Evolutionary conservation across 2,797 vertebrate species (phyloP).

Genomic region (Microctenopoma steveboyesi): DNA sequence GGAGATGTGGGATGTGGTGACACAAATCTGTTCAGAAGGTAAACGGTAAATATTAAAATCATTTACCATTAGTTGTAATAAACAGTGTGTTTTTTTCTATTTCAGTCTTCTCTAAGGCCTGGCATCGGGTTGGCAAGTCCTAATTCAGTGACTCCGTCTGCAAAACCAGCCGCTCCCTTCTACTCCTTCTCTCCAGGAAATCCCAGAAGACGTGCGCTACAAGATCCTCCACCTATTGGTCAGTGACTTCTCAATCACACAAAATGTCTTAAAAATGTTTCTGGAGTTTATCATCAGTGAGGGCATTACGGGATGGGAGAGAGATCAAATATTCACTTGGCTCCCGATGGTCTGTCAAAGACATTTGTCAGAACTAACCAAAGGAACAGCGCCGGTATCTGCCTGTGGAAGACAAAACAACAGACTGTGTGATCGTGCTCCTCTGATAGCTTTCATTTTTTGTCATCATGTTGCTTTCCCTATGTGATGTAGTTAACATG

Average conservation of each 20-base stretch:
- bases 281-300: neutral
- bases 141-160: slow-evolving; percentile 85
- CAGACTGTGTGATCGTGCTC: neutral
- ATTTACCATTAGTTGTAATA: neutral
- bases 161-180: slow-evolving; percentile 89
- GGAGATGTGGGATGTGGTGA: slow-evolving; percentile 5
- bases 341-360: neutral
- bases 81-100: slow-evolving; percentile 45
- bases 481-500: too few relatives aligned
- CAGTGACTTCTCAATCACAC: slow-evolving; percentile 56
- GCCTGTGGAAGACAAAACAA: neutral
- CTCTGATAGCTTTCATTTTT: neutral
- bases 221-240: slow-evolving; percentile 90
- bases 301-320: too few relatives aligned
- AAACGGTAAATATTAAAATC: neutral
- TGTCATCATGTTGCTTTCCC: neutral
- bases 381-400: neutral
- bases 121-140: slow-evolving; percentile 88
- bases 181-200: slow-evolving; percentile 90
- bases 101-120: slow-evolving; percentile 88
- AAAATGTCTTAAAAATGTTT: neutral
- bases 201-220: slow-evolving; percentile 91
- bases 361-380: neutral
- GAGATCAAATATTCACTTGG: neutral
- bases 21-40: neutral